These are phyloP conservation scores for Harmothoe impar DNA, from an alignment of 2,888 invertebrate species.

Conservation along the genomic window DNA sequence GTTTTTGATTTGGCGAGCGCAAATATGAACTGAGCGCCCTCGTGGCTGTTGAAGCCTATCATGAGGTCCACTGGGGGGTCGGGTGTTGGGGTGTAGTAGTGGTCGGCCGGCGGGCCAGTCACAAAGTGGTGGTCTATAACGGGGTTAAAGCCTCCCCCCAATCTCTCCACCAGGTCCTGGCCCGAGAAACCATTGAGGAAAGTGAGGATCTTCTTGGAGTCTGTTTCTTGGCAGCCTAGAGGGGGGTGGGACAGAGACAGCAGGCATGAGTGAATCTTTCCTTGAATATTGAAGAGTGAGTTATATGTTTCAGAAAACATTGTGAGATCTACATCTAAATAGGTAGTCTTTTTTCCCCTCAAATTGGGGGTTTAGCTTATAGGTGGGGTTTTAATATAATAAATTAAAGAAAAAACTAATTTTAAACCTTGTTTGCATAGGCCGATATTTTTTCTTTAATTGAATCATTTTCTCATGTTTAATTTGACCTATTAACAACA, in stretches of 20 bases:
- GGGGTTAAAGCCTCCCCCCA: constrained; percentile 61
- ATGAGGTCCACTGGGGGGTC: constrained; percentile 62
- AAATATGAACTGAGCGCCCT: constrained; percentile 63
- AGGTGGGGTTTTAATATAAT: too few relatives aligned
- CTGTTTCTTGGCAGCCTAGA: constrained; percentile 45
- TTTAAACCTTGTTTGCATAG: too few relatives aligned
- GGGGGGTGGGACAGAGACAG: too few relatives aligned
- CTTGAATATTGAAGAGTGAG: too few relatives aligned
- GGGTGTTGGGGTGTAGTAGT: neutral
- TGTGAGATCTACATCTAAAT: too few relatives aligned
- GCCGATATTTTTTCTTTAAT: too few relatives aligned
- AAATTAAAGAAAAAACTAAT: too few relatives aligned
- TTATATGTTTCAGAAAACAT: too few relatives aligned
- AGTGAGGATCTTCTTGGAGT: neutral
- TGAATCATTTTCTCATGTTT: too few relatives aligned
- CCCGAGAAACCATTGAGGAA: constrained; percentile 32
- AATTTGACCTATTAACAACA: too few relatives aligned
- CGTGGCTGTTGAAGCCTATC: constrained; percentile 65
- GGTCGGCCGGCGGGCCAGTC: neutral
- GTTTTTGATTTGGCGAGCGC: neutral
- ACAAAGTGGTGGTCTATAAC: constrained; percentile 60
- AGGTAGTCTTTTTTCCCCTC: too few relatives aligned
- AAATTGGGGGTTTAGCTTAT: too few relatives aligned
- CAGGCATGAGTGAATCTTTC: neutral
- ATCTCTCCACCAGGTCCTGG: constrained; percentile 36